These are phyloP conservation scores for Aurelia aurita DNA, from an alignment of 30 jellyfish, hydroid and myxozoan genomes.

Conservation along the genomic window DNA sequence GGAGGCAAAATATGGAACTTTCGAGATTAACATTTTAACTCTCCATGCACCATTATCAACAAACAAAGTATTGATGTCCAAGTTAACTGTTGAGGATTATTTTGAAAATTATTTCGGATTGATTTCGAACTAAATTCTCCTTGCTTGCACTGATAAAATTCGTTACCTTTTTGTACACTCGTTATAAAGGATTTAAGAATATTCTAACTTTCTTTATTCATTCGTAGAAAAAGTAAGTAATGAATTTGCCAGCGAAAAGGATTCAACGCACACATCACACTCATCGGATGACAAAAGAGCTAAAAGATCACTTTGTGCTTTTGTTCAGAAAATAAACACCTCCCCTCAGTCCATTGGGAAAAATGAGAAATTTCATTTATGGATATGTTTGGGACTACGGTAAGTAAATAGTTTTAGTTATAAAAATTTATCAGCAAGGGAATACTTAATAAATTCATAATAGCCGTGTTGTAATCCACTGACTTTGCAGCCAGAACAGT, in stretches of 20 bases:
- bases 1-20: too few relatives aligned
- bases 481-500: too few relatives aligned
- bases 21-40: background rate
- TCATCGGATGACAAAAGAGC: conserved; percentile 40
- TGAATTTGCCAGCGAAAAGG: conserved; percentile 71
- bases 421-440: too few relatives aligned
- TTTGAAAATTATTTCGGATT: too few relatives aligned
- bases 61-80: background rate
- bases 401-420: conserved; percentile 16
- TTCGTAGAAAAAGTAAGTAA: conserved; percentile 71
- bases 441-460: too few relatives aligned
- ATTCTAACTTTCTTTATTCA: background rate
- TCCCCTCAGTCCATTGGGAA: conserved; percentile 94
- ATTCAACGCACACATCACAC: background rate
- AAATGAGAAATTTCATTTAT: conserved; percentile 84
- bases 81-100: background rate
- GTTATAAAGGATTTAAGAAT: too few relatives aligned
- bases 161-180: too few relatives aligned
- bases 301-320: conserved; percentile 59
- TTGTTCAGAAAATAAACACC: conserved; percentile 77
- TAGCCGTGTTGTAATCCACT: too few relatives aligned
- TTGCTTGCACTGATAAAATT: too few relatives aligned
- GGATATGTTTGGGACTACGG: conserved; percentile 95
- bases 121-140: too few relatives aligned
- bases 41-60: background rate